Conservation (phyloP, 2,888 invertebrate genomes). For the Scaptomyza flava region DNA sequence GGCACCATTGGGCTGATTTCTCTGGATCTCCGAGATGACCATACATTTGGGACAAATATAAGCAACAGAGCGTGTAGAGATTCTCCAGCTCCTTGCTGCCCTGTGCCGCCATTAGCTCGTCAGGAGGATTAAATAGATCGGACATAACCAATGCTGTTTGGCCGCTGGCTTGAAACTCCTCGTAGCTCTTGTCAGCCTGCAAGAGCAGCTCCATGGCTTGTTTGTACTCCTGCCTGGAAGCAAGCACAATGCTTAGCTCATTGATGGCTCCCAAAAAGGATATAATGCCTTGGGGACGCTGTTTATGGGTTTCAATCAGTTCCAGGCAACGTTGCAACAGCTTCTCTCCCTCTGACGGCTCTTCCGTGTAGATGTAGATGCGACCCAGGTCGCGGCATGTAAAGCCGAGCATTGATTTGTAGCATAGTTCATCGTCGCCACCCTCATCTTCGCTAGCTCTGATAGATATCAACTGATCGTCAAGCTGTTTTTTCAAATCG, state of each 20-base stretch:
- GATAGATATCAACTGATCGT: conserved; percentile 80
- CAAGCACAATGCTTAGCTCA: conserved; percentile 93
- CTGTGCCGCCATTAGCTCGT: conserved; percentile 85
- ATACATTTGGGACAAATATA: conserved; percentile 95
- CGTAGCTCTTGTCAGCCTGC: conserved; percentile 86
- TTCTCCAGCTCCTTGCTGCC: conserved; percentile 89
- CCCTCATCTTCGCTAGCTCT: conserved; percentile 74
- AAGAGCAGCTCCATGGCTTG: conserved; percentile 89
- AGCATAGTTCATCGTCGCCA: conserved; percentile 74
- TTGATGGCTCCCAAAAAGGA: conserved; percentile 90
- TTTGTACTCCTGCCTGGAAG: conserved; percentile 88
- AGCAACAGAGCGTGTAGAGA: conserved; percentile 92
- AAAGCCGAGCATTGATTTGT: conserved; percentile 86
- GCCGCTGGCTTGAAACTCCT: conserved; percentile 87
- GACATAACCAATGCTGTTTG: conserved; percentile 86
- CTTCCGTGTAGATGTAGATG: conserved; percentile 93
- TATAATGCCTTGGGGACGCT: conserved; percentile 87
- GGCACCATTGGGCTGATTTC: conserved; percentile 94
- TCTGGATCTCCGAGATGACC: conserved; percentile 89
- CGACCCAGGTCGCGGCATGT: conserved; percentile 90
- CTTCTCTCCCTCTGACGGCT: conserved; percentile 89
- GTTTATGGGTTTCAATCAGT: conserved; percentile 86
- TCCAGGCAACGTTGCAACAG: conserved; percentile 88
- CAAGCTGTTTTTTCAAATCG: conserved; percentile 84
- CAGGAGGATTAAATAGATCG: conserved; percentile 86